Evolutionary conservation across 30 jellyfish, hydroid and myxozoan genomes (phyloP).

Genomic region (Hydractinia symbiolongicarpus): DNA sequence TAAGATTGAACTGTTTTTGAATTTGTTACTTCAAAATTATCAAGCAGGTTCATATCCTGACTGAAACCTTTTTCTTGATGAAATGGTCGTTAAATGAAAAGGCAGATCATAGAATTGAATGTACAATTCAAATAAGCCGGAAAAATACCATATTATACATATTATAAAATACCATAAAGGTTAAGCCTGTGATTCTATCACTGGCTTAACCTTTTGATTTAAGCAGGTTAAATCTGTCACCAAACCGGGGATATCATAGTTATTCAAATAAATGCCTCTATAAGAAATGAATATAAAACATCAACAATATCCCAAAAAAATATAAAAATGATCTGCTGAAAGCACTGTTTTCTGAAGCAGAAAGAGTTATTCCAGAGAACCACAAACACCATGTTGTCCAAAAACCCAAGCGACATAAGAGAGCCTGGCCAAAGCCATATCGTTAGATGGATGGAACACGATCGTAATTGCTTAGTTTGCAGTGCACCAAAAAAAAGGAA

Average conservation of each 20-base stretch:
- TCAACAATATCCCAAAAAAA: not conserved
- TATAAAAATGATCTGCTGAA: not conserved
- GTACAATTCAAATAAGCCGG: constrained; percentile 30
- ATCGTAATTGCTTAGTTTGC: not conserved
- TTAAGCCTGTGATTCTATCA: constrained; percentile 43
- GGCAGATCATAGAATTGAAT: constrained; percentile 26
- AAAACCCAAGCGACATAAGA: not conserved
- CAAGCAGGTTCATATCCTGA: constrained; percentile 32
- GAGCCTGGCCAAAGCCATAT: not conserved
- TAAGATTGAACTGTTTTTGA: constrained; percentile 40
- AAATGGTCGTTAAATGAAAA: constrained; percentile 39
- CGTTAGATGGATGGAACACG: not conserved
- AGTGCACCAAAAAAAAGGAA: not conserved
- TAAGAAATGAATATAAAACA: not conserved
- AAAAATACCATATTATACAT: constrained; percentile 33
- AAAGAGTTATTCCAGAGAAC: constrained; percentile 15
- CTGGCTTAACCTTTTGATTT: constrained; percentile 23
- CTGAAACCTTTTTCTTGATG: constrained; percentile 27
- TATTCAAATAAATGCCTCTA: constrained; percentile 21
- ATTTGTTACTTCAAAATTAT: not conserved
- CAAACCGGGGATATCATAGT: constrained; percentile 31
- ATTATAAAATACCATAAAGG: too few relatives aligned
- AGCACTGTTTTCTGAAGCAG: not conserved
- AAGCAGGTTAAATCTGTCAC: not conserved
- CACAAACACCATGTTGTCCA: constrained; percentile 10